A percentile compares a stretch with the other conserved stretches of the same genome.
Conservation (phyloP, 2,888 invertebrate genomes). For the Parnassius mnemosyne region DNA sequence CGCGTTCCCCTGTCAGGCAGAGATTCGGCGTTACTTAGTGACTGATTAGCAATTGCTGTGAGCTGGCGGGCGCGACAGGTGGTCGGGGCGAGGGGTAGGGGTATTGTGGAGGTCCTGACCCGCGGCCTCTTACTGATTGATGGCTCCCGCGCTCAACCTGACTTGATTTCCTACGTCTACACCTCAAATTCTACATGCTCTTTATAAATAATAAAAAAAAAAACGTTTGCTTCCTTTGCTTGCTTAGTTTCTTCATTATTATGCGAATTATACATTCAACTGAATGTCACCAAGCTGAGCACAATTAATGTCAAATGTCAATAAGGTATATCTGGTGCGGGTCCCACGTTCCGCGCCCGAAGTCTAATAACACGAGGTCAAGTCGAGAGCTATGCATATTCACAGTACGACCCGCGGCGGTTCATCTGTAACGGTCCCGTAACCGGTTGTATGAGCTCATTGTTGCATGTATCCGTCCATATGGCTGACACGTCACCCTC, state of each 20-base stretch:
- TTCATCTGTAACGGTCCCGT: conserved; percentile 77
- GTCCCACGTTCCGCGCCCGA: conserved; percentile 70
- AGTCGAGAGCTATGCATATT: conserved; percentile 76
- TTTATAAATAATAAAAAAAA: not conserved
- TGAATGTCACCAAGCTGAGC: conserved; percentile 39
- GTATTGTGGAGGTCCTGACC: conserved; percentile 51
- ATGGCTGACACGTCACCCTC: conserved; percentile 39
- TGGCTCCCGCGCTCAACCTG: conserved; percentile 52
- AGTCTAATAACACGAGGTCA: conserved; percentile 76
- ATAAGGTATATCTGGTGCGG: conserved; percentile 45
- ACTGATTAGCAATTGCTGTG: conserved; percentile 77
- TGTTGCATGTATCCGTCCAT: conserved; percentile 65
- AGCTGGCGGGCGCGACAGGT: conserved; percentile 68
- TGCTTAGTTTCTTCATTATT: not conserved
- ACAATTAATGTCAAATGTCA: conserved; percentile 58
- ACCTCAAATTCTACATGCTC: conserved; percentile 32
- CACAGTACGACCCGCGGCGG: conserved; percentile 60
- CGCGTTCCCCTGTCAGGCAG: conserved; percentile 58
- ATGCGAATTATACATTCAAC: conserved; percentile 4
- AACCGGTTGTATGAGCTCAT: conserved; percentile 73
- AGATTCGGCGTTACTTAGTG: conserved; percentile 77
- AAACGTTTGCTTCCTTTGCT: too few relatives aligned
- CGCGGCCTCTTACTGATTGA: conserved; percentile 65
- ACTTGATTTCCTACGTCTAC: conserved; percentile 52
- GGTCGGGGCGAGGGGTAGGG: conserved; percentile 72